Conservation (phyloP, 2,888 invertebrate species). For the Pseudococcus viburni region DNA sequence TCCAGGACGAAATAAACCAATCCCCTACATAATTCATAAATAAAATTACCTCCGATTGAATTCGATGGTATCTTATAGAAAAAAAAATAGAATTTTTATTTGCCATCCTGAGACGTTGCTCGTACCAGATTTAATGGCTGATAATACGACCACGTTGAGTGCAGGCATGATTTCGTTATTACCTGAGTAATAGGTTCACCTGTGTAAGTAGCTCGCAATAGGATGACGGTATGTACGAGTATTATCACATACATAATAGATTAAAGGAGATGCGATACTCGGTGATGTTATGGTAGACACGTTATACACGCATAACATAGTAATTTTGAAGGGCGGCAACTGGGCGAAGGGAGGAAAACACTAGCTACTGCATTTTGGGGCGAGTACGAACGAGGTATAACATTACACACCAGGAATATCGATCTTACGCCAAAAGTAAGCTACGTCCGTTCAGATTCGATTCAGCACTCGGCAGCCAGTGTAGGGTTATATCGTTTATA, state of each 20-base stretch:
- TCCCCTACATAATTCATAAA: background rate
- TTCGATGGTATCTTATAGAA: background rate
- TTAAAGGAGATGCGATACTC: constrained; percentile 58
- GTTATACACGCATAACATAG: constrained; percentile 56
- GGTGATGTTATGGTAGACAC: constrained; percentile 62
- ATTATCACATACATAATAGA: constrained; percentile 58
- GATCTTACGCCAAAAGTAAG: constrained; percentile 63
- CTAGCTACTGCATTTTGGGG: constrained; percentile 64
- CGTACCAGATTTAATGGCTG: background rate
- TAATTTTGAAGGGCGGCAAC: constrained; percentile 65
- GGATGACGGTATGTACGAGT: constrained; percentile 37
- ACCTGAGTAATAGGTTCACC: constrained; percentile 29
- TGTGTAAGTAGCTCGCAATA: constrained; percentile 42
- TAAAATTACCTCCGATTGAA: background rate
- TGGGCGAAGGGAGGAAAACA: constrained; percentile 57
- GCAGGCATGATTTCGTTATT: constrained; percentile 4
- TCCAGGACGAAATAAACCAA: background rate
- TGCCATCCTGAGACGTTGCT: background rate
- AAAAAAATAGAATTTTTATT: background rate
- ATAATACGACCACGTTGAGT: background rate
- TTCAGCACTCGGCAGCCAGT: constrained; percentile 61
- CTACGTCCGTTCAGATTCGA: constrained; percentile 64
- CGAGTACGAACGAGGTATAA: constrained; percentile 60
- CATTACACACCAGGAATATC: constrained; percentile 64
- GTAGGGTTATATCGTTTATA: constrained; percentile 60